A percentile compares a stretch with the other conserved stretches of the same genome.
Conservation (phyloP, 64 coral and sea anemone genomes). For the Pocillopora damicornis region DNA sequence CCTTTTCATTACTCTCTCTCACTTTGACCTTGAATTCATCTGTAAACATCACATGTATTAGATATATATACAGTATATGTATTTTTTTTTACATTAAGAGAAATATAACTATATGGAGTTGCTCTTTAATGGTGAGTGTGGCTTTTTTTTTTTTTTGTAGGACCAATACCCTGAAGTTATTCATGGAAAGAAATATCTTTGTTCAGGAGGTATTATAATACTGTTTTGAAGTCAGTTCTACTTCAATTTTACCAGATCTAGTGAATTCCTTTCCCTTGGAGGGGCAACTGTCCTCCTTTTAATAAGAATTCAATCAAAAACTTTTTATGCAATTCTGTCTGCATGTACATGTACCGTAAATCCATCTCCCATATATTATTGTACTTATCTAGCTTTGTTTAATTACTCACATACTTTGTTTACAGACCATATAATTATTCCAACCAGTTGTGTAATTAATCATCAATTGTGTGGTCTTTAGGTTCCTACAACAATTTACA, state of each 20-base stretch:
- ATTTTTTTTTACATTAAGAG: too few relatives aligned
- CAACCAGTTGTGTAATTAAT: too few relatives aligned
- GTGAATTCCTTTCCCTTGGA: too few relatives aligned
- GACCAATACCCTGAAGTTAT: slow-evolving; percentile 85
- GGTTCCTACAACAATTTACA: too few relatives aligned
- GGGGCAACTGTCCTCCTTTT: too few relatives aligned
- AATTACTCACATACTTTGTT: background rate
- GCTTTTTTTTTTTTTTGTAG: slow-evolving; percentile 36
- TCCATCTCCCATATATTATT: too few relatives aligned
- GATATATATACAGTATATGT: too few relatives aligned
- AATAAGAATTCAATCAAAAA: too few relatives aligned
- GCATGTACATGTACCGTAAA: too few relatives aligned
- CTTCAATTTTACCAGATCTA: too few relatives aligned
- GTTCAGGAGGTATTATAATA: slow-evolving; percentile 65
- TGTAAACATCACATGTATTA: background rate
- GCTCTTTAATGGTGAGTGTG: background rate
- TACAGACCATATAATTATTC: background rate
- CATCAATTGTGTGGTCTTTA: background rate
- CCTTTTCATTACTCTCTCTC: background rate
- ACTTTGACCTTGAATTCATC: background rate
- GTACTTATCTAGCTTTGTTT: too few relatives aligned
- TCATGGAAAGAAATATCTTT: slow-evolving; percentile 90
- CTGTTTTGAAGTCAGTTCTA: background rate
- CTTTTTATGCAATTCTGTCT: too few relatives aligned
- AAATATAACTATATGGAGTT: background rate